Evolutionary conservation across 2,888 invertebrate genomes (phyloP), one percentile per base, ranked within the genome.

Genomic region (Dicranocentrus wangi): DNA sequence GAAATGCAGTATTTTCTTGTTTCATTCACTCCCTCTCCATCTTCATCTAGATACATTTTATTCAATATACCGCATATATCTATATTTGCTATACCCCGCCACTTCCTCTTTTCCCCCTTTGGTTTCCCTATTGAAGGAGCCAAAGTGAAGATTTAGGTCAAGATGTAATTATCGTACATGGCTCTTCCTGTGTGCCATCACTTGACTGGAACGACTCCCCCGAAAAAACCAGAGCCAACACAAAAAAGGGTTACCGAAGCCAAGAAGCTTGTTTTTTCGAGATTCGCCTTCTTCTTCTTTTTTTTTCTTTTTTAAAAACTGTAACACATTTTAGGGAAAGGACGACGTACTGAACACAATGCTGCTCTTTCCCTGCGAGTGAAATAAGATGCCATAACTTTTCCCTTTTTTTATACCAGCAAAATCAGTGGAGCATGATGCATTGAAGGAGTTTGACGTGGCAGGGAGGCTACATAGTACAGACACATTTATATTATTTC

Each of bases 121-220:
- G 10, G 28, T 61, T 58, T 25, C 21, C 17, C 27, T 58, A 61
- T 61, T n/a, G 61, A 61, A 32, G 21, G 23, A 66, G 66, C 25
- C 27, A 66, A 39, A 25, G 28, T 3, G 28, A 25, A 60, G 66
- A 66, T 66, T 66, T 66, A 66, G 66, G 66, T 51, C 66, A 66
- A 66, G 66, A 66, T 66, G 66, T 66, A 66, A 66, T 66, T 66
- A 66, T 66, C 51, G 43, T 66, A 39, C 63, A 63, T 51, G 66
- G 15, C 51, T 51, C 66, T 66, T 66, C 66, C 66, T 66, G 47
- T 66, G 13, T 13, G 23, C 8, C 25, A 66, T 66, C 51, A 51
- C 27, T 66, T 27, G 51, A 43, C 27, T 47, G 17, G 51, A 19
- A 25, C 21, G 7, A 15, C 55, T 55, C 55, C 15, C 21, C 60